Evolutionary conservation across 2,113 vertebrate species (phyloP).

Genomic region (Casuarius casuarius): DNA sequence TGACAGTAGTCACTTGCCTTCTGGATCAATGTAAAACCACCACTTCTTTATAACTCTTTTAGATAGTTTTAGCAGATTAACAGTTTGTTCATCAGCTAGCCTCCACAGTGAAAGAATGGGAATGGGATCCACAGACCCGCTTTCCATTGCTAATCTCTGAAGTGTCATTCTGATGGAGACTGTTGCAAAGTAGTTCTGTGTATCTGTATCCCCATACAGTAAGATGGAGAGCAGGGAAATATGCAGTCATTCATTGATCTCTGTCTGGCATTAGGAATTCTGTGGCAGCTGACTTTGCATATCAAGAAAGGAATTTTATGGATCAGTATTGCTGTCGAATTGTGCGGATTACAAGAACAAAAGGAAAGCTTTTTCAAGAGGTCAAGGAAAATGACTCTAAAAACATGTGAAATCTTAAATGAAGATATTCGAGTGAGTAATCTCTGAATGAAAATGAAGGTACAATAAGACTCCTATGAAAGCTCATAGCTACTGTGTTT

Average conservation of each 20-base stretch:
- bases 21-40: background rate
- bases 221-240: background rate
- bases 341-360: background rate
- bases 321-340: background rate
- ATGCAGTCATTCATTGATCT: background rate
- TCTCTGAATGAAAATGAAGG: background rate
- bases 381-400: background rate
- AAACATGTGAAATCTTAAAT: background rate
- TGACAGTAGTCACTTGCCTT: background rate
- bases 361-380: background rate
- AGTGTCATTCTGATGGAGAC: background rate
- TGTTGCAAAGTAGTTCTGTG: background rate
- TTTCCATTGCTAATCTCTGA: background rate
- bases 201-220: no score
- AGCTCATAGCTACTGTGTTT: background rate
- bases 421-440: background rate
- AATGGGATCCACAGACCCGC: background rate
- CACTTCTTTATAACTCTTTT: background rate
- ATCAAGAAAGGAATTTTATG: background rate
- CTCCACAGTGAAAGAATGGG: background rate
- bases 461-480: background rate
- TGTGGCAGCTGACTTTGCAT: background rate
- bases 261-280: background rate
- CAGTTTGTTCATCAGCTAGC: background rate
- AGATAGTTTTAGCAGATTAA: background rate